Base-by-base conservation (phyloP, 2,113 vertebrate species). In the Caloenas nicobarica region DNA sequence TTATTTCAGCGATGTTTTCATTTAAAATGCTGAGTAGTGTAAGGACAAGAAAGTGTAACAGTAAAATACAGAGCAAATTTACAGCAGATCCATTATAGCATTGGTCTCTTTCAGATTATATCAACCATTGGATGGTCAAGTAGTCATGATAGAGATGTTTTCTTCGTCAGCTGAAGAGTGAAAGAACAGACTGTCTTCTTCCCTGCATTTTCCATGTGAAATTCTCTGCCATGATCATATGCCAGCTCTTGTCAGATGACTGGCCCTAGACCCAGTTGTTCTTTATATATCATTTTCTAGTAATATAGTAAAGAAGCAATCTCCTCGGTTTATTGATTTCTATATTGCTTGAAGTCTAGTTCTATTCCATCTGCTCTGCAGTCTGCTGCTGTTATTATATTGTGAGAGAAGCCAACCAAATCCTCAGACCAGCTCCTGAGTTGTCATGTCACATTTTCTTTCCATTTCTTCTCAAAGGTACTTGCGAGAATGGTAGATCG, bases 351-450 rank as follows among this genome's bases (percentile, higher is more conserved):
- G 77, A 94, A 94, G 93, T 90, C 78, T 97, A 56, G 60, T 93
- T 97, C 81, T 86, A 53, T 79, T 93, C 88, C 95, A 96, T 97
- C 94, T 98, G 95, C 54, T 96, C 50, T 91, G 70, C 96, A 97
- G 85, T 97, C 95, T 97, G 88, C 38, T 95, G 46, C 74, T 90
- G 79, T 51, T 82, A n/a, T 70, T 89, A 82, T 28, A 22, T 92
- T 88, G 64, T 53, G 61, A 82, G 81, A 50, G 62, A 93, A 97
- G 65, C 64, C 81, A 96, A 79, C 38, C 76, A 65, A 81, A 81
- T 69, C 68, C 50, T 96, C 29, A 86, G 56, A 86, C 58, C 89
- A 69, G 62, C 51, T 94, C 83, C 64, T 80, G 78, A 77, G 64
- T 88, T 96, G 46, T 81, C 53, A 88, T 65, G 34, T 36, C 64